These are phyloP conservation scores for Netelia fuscicornis DNA, from an alignment of 2,888 invertebrate species.

Conservation along the genomic window DNA sequence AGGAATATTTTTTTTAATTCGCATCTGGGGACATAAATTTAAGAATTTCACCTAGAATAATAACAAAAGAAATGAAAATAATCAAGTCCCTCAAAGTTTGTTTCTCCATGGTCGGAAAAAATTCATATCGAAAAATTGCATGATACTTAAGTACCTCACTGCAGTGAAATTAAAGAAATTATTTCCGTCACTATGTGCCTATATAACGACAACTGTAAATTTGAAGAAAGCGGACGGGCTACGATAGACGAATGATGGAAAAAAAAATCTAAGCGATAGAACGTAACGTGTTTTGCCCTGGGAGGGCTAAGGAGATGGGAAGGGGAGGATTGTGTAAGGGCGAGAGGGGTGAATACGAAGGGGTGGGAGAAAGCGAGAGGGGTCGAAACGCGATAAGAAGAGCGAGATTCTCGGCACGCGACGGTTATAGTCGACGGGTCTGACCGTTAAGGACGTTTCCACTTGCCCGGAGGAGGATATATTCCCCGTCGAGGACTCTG, in stretches of 20 bases:
- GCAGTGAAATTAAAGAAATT: conserved; percentile 40
- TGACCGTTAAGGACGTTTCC: conserved; percentile 72
- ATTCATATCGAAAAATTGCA: background rate
- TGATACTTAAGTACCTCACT: conserved; percentile 2
- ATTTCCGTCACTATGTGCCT: conserved; percentile 5
- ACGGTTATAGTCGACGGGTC: conserved; percentile 64
- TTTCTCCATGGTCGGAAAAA: background rate
- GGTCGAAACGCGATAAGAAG: conserved; percentile 68
- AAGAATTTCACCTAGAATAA: too few species aligned
- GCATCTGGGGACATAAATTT: too few species aligned
- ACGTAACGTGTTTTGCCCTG: conserved; percentile 54
- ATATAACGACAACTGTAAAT: conserved; percentile 10
- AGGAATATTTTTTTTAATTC: too few species aligned
- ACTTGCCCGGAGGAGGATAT: conserved; percentile 55
- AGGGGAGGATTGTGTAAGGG: conserved; percentile 28
- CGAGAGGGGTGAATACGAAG: conserved; percentile 18
- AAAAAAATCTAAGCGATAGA: conserved; percentile 42
- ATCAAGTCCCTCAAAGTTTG: too few species aligned
- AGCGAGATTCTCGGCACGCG: conserved; percentile 74
- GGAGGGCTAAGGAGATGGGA: conserved; percentile 13
- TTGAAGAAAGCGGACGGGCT: conserved; percentile 17
- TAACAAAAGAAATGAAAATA: too few species aligned
- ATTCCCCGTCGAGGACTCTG: conserved; percentile 52
- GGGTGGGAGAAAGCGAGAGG: conserved; percentile 32
- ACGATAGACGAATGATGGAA: conserved; percentile 11